Conservation (phyloP, 2,113 vertebrate genomes). For the Lates calcarifer region DNA sequence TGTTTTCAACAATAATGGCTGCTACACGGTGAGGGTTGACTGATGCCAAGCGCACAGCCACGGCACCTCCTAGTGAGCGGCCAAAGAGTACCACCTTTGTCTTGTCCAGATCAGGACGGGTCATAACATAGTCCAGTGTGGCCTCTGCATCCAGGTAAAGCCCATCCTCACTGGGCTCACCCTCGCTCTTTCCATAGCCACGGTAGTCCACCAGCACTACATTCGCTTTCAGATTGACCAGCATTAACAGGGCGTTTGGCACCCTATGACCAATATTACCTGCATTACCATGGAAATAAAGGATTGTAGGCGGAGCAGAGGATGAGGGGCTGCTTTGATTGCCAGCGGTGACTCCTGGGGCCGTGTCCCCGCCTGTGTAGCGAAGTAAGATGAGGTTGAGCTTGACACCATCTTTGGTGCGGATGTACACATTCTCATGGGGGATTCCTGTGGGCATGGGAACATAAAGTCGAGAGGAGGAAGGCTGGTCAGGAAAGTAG, state of each 20-base stretch:
- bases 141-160: slow-evolving; percentile 95
- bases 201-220: slow-evolving; percentile 96
- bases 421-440: slow-evolving; percentile 95
- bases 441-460: slow-evolving; percentile 97
- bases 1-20: slow-evolving; percentile 97
- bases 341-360: slow-evolving; percentile 76
- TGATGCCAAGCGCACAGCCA: slow-evolving; percentile 95
- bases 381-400: slow-evolving; percentile 96
- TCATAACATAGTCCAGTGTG: slow-evolving; percentile 97
- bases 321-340: slow-evolving; percentile 82
- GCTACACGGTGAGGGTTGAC: slow-evolving; percentile 96
- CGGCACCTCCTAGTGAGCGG: slow-evolving; percentile 97
- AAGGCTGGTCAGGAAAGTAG: slow-evolving; percentile 98
- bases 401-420: slow-evolving; percentile 96
- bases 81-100: slow-evolving; percentile 98
- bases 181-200: slow-evolving; percentile 97
- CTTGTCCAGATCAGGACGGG: slow-evolving; percentile 97
- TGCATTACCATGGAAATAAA: slow-evolving; percentile 98
- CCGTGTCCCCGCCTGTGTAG: slow-evolving; percentile 91
- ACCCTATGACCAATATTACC: slow-evolving; percentile 98
- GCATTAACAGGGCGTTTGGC: slow-evolving; percentile 97
- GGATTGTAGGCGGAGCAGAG: slow-evolving; percentile 89
- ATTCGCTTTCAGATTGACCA: slow-evolving; percentile 98
- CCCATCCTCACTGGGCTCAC: slow-evolving; percentile 95
- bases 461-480: slow-evolving; percentile 97